Percentiles rank a stretch among this genome's conserved stretches.
Conservation (phyloP, 2,797 vertebrate genomes). For the Lacerta viridis region DNA sequence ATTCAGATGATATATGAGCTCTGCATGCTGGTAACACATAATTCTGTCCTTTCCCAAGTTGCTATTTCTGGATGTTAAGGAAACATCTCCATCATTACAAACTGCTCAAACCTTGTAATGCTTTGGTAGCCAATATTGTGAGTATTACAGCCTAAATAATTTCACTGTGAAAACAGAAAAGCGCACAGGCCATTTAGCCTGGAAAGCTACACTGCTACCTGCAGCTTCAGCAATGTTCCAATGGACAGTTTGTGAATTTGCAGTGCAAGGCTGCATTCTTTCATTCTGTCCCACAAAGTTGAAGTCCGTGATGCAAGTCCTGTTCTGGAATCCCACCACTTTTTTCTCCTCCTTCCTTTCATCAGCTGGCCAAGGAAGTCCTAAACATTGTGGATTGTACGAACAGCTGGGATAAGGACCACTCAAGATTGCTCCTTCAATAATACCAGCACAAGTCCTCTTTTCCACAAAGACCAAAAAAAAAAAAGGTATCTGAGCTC, state of each 20-base stretch:
- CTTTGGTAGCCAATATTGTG: neutral
- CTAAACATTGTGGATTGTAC: neutral
- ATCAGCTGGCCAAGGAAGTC: neutral
- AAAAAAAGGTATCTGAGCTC: neutral
- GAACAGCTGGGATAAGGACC: neutral
- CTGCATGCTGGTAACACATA: neutral
- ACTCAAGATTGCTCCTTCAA: neutral
- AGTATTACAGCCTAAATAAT: neutral
- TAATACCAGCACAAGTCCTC: neutral
- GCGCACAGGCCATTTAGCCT: neutral
- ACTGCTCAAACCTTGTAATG: neutral
- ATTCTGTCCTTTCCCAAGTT: neutral
- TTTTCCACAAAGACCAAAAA: neutral
- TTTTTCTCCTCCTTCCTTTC: slow-evolving; percentile 6
- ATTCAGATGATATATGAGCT: too few species aligned
- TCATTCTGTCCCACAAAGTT: slow-evolving; percentile 4
- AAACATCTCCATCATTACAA: neutral
- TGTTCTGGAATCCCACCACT: slow-evolving; percentile 2
- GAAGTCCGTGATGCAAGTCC: slow-evolving; percentile 16
- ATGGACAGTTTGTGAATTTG: neutral
- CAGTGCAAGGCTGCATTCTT: slow-evolving; percentile 11
- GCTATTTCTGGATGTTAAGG: neutral
- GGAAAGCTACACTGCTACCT: neutral
- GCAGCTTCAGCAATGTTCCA: neutral
- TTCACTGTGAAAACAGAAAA: slow-evolving; percentile 18